Percentiles rank a stretch among this genome's conserved stretches.
Evolutionary conservation across 23 tunicate species (phyloP).

Genomic region (Halocynthia roretzi): DNA sequence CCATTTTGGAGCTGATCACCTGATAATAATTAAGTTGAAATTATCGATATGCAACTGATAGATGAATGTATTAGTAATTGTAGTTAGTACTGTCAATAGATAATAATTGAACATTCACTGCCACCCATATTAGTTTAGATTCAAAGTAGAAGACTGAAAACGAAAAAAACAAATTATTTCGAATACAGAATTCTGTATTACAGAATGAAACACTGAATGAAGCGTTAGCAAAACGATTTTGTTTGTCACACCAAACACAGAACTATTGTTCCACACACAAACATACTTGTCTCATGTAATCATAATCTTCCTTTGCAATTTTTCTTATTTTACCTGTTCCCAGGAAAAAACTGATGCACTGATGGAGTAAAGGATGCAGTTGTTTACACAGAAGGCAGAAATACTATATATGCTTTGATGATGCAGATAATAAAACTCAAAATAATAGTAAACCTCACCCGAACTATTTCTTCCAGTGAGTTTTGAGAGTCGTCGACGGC

Average conservation of each 20-base stretch:
- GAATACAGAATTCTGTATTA: too few relatives aligned
- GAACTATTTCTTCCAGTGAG: constrained; percentile 80
- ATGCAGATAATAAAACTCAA: not conserved
- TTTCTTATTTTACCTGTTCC: constrained; percentile 89
- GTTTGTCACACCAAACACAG: too few relatives aligned
- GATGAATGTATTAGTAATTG: too few relatives aligned
- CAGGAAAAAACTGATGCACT: constrained; percentile 91
- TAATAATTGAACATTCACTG: too few relatives aligned
- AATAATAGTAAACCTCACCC: constrained; percentile 23
- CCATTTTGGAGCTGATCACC: constrained; percentile 60
- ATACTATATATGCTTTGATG: not conserved
- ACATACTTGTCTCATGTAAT: constrained; percentile 90
- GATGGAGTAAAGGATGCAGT: constrained; percentile 2
- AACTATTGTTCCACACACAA: not conserved
- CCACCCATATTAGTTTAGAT: too few relatives aligned
- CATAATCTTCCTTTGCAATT: constrained; percentile 89
- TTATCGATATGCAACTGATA: too few relatives aligned
- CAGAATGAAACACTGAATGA: too few relatives aligned
- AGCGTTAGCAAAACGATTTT: too few relatives aligned
- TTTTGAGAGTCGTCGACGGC: constrained; percentile 96
- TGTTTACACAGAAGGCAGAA: not conserved
- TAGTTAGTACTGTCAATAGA: too few relatives aligned
- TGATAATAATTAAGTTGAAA: not conserved
- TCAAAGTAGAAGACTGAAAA: too few relatives aligned
- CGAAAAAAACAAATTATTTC: too few relatives aligned